A percentile compares a stretch with the other conserved stretches of the same genome.
Conservation (phyloP, 2,113 vertebrate genomes). For the Cariama cristata region DNA sequence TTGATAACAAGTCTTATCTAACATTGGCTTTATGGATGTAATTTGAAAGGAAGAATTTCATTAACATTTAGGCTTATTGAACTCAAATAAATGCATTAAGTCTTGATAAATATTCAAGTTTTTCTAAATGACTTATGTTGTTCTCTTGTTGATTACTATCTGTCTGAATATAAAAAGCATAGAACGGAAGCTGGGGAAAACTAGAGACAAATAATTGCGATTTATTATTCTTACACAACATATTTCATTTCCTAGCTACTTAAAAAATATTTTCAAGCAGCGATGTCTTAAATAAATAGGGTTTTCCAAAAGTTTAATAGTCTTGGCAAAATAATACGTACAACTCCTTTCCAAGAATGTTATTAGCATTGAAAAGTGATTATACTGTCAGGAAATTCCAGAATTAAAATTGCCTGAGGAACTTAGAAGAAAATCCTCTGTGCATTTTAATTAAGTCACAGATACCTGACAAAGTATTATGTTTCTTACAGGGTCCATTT, state of each 20-base stretch:
- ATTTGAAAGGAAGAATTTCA: conserved; percentile 62
- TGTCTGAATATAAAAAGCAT: background rate
- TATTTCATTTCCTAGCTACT: background rate
- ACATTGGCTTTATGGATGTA: conserved; percentile 24
- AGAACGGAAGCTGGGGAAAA: background rate
- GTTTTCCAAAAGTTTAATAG: background rate
- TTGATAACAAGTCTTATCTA: conserved; percentile 62
- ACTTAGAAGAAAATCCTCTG: background rate
- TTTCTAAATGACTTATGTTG: background rate
- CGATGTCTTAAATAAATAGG: background rate
- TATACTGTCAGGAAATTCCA: background rate
- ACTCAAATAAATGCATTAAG: conserved; percentile 20
- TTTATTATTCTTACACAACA: background rate
- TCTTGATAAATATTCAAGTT: conserved; percentile 57
- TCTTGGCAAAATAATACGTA: background rate
- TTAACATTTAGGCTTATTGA: conserved; percentile 62
- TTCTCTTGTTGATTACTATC: conserved; percentile 19
- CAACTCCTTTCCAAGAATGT: background rate
- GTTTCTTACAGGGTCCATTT: background rate
- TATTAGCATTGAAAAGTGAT: background rate
- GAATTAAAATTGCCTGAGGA: background rate
- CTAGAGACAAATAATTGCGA: background rate
- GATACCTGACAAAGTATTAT: background rate
- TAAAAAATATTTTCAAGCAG: background rate
- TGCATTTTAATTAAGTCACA: background rate